phyloP scores from a whole-genome alignment of 2,113 vertebrate species.

The Tychaedon coryphoeus region DNA sequence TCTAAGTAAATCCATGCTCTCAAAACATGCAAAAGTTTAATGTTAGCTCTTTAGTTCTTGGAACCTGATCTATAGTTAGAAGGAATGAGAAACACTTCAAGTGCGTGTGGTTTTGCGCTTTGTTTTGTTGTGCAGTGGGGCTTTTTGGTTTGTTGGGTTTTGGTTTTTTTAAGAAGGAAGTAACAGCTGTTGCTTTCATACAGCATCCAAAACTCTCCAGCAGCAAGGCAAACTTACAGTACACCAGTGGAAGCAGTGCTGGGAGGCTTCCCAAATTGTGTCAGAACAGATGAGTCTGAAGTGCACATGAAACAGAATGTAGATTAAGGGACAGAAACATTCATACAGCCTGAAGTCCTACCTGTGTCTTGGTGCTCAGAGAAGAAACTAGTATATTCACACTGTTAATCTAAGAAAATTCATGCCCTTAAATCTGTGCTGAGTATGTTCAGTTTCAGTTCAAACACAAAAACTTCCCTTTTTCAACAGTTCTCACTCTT shows the following conservation, averaged over 20 bases:
- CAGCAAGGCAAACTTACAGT: not conserved
- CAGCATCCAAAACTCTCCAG: conserved; percentile 18
- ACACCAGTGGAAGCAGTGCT: not conserved
- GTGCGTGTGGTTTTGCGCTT: conserved; percentile 34
- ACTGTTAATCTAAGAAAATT: not conserved
- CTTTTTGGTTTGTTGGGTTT: not conserved
- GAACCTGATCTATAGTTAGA: conserved; percentile 55
- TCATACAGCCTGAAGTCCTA: not conserved
- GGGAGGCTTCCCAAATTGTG: not conserved
- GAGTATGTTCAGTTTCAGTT: not conserved
- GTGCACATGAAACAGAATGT: not conserved
- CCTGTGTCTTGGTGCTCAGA: not conserved
- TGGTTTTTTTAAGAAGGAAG: conserved; percentile 6
- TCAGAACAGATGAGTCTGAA: not conserved
- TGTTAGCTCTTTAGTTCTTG: conserved; percentile 18
- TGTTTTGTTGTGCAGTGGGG: not conserved
- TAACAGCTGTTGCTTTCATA: conserved; percentile 53
- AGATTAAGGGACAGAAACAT: not conserved
- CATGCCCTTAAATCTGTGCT: not conserved
- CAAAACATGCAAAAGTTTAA: not conserved
- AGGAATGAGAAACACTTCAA: conserved; percentile 41
- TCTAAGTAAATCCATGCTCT: not conserved
- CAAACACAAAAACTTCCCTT: not conserved
- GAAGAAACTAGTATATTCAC: not conserved
- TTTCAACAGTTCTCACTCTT: not conserved